These are phyloP conservation scores for Megalonaias nervosa DNA, from an alignment of 1,140 invertebrate genomes.

Conservation along the genomic window DNA sequence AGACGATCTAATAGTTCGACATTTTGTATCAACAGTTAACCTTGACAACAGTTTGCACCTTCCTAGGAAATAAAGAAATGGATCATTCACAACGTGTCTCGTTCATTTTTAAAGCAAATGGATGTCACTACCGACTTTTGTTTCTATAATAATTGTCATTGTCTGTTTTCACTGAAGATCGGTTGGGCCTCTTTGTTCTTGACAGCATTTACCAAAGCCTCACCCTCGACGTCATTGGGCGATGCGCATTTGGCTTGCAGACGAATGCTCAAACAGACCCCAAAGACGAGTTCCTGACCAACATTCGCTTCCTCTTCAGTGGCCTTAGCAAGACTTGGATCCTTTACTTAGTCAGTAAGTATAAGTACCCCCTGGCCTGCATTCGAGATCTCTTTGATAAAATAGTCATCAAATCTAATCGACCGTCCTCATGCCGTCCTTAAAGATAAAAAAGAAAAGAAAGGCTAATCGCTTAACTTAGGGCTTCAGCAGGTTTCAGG, in stretches of 20 bases:
- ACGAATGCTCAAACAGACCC: constrained; percentile 72
- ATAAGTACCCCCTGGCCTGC: too few species aligned
- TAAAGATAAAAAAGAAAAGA: not conserved
- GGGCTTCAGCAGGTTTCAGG: not conserved
- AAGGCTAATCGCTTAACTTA: not conserved
- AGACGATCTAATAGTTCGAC: too few species aligned
- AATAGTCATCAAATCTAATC: not conserved
- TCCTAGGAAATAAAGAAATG: too few species aligned
- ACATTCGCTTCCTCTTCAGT: constrained; percentile 55
- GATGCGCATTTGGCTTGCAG: constrained; percentile 73
- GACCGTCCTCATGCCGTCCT: too few species aligned
- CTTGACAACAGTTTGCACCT: too few species aligned
- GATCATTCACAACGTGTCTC: too few species aligned
- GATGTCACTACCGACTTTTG: too few species aligned
- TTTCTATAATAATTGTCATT: too few species aligned
- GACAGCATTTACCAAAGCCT: constrained; percentile 69
- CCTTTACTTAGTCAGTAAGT: constrained; percentile 64
- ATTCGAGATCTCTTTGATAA: not conserved
- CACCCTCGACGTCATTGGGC: constrained; percentile 73
- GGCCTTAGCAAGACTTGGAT: constrained; percentile 56
- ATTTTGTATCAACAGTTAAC: too few species aligned
- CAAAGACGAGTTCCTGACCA: constrained; percentile 62
- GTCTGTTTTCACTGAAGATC: too few species aligned
- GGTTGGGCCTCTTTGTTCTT: constrained; percentile 11
- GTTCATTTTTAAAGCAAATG: too few species aligned